Conservation (phyloP, 2,113 vertebrate species). For the Atherinomorus stipes region DNA sequence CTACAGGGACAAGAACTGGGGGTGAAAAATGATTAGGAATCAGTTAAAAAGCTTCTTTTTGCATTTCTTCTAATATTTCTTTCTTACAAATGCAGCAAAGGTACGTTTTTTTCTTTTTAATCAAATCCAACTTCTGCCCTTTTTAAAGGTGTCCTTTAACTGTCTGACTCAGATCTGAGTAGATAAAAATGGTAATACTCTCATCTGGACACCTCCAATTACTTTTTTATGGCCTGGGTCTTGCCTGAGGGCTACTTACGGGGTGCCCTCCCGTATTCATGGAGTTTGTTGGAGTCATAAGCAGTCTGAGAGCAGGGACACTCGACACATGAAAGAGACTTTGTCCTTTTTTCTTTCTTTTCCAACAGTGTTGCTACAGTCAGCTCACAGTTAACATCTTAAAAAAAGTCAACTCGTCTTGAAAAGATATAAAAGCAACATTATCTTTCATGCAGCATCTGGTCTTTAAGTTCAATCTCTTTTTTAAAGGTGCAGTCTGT, state of each 20-base stretch:
- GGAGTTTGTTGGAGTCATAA: not conserved
- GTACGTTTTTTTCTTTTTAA: not conserved
- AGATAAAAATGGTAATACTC: slow-evolving; percentile 8
- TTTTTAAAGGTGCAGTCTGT: no score
- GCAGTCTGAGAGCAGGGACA: not conserved
- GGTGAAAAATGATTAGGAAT: no score
- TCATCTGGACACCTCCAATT: slow-evolving; percentile 7
- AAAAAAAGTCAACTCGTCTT: no score
- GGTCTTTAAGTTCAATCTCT: no score
- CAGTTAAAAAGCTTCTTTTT: not conserved
- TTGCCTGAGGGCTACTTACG: not conserved
- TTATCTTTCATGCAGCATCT: no score
- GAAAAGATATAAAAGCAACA: no score
- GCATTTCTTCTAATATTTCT: not conserved
- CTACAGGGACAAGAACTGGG: no score
- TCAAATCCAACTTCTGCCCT: not conserved
- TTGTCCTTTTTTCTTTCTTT: not conserved
- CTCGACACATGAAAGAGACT: not conserved
- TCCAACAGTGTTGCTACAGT: not conserved
- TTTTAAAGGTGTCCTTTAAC: slow-evolving; percentile 4
- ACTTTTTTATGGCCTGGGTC: not conserved
- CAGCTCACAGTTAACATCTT: no score
- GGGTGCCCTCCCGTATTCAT: not conserved
- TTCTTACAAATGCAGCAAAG: no score
- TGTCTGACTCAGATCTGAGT: not conserved